phyloP scores from a whole-genome alignment of 2,797 vertebrate species.

The Parauchenoglanis ngamensis region DNA sequence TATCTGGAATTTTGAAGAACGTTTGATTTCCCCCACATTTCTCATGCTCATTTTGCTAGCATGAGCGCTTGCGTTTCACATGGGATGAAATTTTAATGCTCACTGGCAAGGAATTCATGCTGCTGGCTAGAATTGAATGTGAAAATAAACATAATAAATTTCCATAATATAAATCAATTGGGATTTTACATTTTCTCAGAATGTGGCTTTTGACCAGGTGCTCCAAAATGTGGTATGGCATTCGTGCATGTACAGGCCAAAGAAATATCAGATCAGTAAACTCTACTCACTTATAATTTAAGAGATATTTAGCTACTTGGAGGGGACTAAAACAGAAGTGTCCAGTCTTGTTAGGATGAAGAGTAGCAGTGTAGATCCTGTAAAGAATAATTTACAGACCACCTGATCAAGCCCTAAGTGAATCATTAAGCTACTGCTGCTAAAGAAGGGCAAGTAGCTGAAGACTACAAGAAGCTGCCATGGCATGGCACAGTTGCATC shows the following conservation, averaged over 20 bases:
- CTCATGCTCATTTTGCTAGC: background rate
- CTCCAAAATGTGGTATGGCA: conserved; percentile 21
- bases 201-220: conserved; percentile 34
- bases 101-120: conserved; percentile 31
- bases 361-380: conserved; percentile 62
- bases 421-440: conserved; percentile 15
- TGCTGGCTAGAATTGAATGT: conserved; percentile 9
- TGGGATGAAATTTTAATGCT: conserved; percentile 24
- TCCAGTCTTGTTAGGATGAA: conserved; percentile 63
- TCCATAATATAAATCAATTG: conserved; percentile 27
- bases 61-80: background rate
- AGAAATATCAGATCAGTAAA: conserved; percentile 47
- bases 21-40: background rate
- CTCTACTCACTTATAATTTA: conserved; percentile 63
- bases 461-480: background rate
- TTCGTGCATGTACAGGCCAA: conserved; percentile 10
- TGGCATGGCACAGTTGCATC: background rate
- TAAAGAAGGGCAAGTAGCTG: conserved; percentile 6
- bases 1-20: background rate
- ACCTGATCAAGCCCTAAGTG: conserved; percentile 19
- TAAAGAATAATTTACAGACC: conserved; percentile 36
- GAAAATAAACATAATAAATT: conserved; percentile 22
- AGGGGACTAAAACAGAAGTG: conserved; percentile 67
- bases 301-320: conserved; percentile 63
- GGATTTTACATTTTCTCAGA: conserved; percentile 8